Evolutionary conservation across 2,888 invertebrate species (phyloP).

Genomic region (Choristoneura rosaceana): DNA sequence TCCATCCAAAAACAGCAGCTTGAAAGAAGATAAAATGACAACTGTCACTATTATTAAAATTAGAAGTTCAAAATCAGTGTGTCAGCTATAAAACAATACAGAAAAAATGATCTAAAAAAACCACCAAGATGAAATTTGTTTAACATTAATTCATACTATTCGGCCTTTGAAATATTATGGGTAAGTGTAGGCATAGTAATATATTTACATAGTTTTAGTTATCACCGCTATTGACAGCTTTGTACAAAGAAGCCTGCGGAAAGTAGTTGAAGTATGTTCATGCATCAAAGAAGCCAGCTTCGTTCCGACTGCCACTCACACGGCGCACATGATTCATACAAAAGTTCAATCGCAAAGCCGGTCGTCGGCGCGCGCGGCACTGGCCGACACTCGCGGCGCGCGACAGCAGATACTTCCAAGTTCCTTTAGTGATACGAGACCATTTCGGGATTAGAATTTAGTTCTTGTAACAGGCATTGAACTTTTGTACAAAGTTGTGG

Average conservation of each 20-base stretch:
- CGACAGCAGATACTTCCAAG: neutral
- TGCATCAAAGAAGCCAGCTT: constrained; percentile 63
- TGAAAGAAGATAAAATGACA: constrained; percentile 52
- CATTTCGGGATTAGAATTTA: neutral
- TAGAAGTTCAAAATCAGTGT: constrained; percentile 69
- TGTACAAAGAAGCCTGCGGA: constrained; percentile 73
- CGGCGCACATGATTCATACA: constrained; percentile 55
- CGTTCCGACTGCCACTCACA: constrained; percentile 65
- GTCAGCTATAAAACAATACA: constrained; percentile 55
- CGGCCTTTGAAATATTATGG: constrained; percentile 63
- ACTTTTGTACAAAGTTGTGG: constrained; percentile 81
- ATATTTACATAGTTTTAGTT: constrained; percentile 48
- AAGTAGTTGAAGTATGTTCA: constrained; percentile 19
- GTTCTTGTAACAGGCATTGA: constrained; percentile 62
- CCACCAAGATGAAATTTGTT: constrained; percentile 49
- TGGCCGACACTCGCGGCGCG: neutral
- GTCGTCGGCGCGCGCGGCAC: constrained; percentile 1
- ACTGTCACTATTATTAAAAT: constrained; percentile 70
- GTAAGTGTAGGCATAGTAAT: constrained; percentile 57
- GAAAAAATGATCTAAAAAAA: constrained; percentile 50
- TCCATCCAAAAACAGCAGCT: constrained; percentile 41
- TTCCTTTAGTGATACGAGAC: neutral
- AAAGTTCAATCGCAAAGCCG: constrained; percentile 67
- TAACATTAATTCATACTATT: constrained; percentile 42
- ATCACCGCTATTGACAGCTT: constrained; percentile 67